These are phyloP conservation scores for Parasteatoda lunata DNA, from an alignment of 2,888 invertebrate species.

Conservation along the genomic window DNA sequence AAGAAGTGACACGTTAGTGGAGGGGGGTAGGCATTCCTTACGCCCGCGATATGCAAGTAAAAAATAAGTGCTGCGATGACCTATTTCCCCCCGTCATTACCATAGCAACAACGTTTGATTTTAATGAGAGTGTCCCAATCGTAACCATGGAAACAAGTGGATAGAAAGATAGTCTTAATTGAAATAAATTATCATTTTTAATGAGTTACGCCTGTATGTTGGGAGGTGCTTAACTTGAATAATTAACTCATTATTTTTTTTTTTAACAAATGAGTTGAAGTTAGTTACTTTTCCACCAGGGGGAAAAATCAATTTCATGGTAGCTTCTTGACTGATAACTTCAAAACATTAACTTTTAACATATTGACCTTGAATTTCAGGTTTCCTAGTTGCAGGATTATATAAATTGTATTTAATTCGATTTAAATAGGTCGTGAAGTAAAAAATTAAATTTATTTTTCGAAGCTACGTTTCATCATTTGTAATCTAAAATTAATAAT, in stretches of 20 bases:
- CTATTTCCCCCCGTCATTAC: slow-evolving; percentile 49
- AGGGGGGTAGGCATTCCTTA: slow-evolving; percentile 50
- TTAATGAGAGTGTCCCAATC: slow-evolving; percentile 57
- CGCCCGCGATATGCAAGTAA: slow-evolving; percentile 11
- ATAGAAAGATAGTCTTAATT: slow-evolving; percentile 59
- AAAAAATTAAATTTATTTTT: too few relatives aligned
- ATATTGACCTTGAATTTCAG: too few relatives aligned
- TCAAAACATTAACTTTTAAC: too few relatives aligned
- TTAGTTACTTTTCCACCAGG: not conserved
- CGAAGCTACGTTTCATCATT: too few relatives aligned
- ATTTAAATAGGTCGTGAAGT: too few relatives aligned
- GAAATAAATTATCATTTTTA: slow-evolving; percentile 67
- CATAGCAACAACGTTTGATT: slow-evolving; percentile 60
- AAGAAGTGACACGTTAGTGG: slow-evolving; percentile 60
- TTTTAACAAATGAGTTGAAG: not conserved
- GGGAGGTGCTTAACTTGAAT: slow-evolving; percentile 54
- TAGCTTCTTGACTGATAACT: too few relatives aligned
- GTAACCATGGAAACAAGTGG: slow-evolving; percentile 46
- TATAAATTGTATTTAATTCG: too few relatives aligned
- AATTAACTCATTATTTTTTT: slow-evolving; percentile 32
- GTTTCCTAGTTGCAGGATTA: too few relatives aligned
- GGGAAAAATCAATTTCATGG: not conserved
- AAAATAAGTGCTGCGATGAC: slow-evolving; percentile 56
- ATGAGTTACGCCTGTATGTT: slow-evolving; percentile 63
- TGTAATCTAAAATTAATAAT: too few relatives aligned